Conservation (phyloP, 2,113 vertebrate species). For the Sciurus niger region DNA sequence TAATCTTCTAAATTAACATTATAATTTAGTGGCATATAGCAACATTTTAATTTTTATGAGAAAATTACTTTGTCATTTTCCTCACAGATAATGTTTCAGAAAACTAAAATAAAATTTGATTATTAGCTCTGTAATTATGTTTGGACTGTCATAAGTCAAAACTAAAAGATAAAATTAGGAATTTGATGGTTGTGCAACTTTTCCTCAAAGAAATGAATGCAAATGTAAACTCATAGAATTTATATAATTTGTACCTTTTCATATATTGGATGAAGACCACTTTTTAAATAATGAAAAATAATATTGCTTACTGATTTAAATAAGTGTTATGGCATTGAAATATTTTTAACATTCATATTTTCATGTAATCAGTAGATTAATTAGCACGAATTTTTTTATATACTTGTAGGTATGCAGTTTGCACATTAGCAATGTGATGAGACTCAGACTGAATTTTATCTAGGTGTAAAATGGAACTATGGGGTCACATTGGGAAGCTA, state of each 20-base stretch:
- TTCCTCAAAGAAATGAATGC: too few relatives aligned
- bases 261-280: too few relatives aligned
- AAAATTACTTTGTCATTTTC: too few relatives aligned
- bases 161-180: constrained; percentile 14
- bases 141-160: neutral
- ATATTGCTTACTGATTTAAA: neutral
- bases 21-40: too few relatives aligned
- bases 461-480: neutral
- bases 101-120: too few relatives aligned
- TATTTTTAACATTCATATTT: neutral
- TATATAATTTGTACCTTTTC: too few relatives aligned
- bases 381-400: neutral
- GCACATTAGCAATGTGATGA: neutral
- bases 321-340: neutral
- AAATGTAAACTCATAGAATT: too few relatives aligned
- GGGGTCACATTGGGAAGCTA: neutral
- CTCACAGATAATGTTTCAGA: too few relatives aligned
- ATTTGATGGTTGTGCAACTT: neutral
- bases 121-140: neutral
- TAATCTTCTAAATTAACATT: too few relatives aligned
- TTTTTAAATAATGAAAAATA: too few relatives aligned
- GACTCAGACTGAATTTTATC: neutral
- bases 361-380: neutral
- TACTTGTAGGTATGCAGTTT: neutral
- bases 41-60: too few relatives aligned